These are phyloP conservation scores for Lasaia peninsularis DNA, from an alignment of 1,140 invertebrate species.

Conservation along the genomic window DNA sequence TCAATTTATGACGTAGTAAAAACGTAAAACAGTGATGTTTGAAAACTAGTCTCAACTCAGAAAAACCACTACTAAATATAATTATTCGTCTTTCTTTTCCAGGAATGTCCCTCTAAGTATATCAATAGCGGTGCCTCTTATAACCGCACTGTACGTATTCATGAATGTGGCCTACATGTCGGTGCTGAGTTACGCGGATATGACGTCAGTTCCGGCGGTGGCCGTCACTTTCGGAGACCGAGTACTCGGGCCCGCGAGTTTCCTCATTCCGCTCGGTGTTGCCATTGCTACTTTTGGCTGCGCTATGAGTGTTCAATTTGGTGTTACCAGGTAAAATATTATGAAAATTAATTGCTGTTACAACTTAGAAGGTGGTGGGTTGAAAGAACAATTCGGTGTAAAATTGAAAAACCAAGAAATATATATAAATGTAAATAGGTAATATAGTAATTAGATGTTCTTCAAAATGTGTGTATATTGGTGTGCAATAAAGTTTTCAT, in stretches of 20 bases:
- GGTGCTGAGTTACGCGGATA: conserved; percentile 87
- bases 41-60: too few species aligned
- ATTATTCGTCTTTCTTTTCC: conserved; percentile 39
- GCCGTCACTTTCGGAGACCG: conserved; percentile 87
- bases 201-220: conserved; percentile 89
- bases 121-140: conserved; percentile 92
- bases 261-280: conserved; percentile 85
- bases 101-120: conserved; percentile 90
- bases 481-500: too few species aligned
- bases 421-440: too few species aligned
- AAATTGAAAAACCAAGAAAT: too few species aligned
- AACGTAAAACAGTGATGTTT: too few species aligned
- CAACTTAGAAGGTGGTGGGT: too few species aligned
- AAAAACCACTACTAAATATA: too few species aligned
- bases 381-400: too few species aligned
- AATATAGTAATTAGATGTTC: too few species aligned
- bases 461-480: too few species aligned
- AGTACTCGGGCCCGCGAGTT: conserved; percentile 79
- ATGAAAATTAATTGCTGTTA: too few species aligned
- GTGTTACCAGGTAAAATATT: conserved; percentile 79
- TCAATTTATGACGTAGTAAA: too few species aligned
- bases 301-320: conserved; percentile 86
- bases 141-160: conserved; percentile 91
- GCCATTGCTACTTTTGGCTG: conserved; percentile 87
- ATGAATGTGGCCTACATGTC: conserved; percentile 97